A percentile compares a stretch with the other conserved stretches of the same genome.
Evolutionary conservation across 2,113 vertebrate genomes (phyloP).

Genomic region (Embiotoca jacksoni): DNA sequence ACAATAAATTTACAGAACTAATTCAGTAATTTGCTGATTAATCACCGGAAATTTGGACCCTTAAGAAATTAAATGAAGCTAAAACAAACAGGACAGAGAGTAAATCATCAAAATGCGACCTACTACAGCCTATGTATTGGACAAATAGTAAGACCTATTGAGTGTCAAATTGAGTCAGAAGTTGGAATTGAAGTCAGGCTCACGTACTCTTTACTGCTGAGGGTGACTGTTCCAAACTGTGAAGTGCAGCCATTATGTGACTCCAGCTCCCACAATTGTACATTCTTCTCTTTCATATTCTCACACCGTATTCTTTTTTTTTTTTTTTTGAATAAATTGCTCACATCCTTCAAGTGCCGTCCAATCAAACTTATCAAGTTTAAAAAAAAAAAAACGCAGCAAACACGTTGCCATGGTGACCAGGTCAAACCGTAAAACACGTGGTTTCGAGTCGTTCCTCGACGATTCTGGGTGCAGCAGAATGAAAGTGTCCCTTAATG

Average conservation of each 20-base stretch:
- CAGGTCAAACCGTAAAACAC: conserved; percentile 62
- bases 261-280: conserved; percentile 11
- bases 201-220: neutral
- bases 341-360: conserved; percentile 32
- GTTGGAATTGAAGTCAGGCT: conserved; percentile 31
- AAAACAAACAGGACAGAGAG: neutral
- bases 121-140: neutral
- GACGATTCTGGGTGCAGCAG: conserved; percentile 39
- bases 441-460: conserved; percentile 20
- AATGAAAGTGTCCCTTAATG: conserved; percentile 68
- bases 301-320: neutral
- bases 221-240: conserved; percentile 24
- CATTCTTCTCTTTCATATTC: conserved; percentile 23
- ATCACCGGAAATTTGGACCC: too few relatives aligned
- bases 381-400: neutral
- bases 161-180: conserved; percentile 16
- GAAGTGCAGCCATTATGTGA: conserved; percentile 21
- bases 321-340: conserved; percentile 39
- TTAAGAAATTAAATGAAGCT: too few relatives aligned
- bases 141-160: neutral
- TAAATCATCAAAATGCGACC: neutral
- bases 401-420: conserved; percentile 60
- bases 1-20: too few relatives aligned
- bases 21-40: too few relatives aligned
- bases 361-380: conserved; percentile 52